Evolutionary conservation across 2,797 vertebrate genomes (phyloP).

Genomic region (Crypturellus tataupa): DNA sequence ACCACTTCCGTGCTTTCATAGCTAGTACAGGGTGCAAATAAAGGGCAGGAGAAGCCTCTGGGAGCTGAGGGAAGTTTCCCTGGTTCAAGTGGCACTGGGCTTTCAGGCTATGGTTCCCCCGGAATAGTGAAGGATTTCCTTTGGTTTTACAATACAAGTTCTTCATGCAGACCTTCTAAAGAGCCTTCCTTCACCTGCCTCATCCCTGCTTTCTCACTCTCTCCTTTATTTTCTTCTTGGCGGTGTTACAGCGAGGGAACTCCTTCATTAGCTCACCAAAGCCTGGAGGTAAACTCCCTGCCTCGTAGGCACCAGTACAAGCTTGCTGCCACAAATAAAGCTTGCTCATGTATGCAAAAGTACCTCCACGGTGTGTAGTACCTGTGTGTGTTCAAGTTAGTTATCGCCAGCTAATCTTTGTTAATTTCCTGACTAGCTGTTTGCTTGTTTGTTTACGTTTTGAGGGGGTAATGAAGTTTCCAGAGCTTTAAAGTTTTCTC

Average conservation of each 20-base stretch:
- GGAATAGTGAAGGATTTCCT: background rate
- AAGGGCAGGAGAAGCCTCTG: background rate
- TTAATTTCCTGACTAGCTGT: background rate
- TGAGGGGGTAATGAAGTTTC: background rate
- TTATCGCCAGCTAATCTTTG: background rate
- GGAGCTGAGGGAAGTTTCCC: background rate
- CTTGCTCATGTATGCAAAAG: background rate
- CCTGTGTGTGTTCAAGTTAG: fast-evolving
- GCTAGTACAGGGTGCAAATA: background rate
- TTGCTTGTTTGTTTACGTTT: background rate
- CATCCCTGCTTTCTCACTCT: background rate
- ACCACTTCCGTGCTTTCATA: background rate
- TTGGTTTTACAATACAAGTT: fast-evolving
- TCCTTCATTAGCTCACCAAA: conserved; percentile 32
- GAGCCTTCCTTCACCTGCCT: background rate
- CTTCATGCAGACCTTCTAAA: fast-evolving
- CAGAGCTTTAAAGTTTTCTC: background rate
- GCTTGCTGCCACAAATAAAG: background rate
- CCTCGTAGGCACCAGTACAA: background rate
- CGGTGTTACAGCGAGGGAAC: background rate
- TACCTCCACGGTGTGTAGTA: background rate
- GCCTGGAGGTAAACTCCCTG: conserved; percentile 16
- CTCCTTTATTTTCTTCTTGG: background rate
- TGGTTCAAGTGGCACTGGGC: fast-evolving
- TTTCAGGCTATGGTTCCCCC: background rate